Evolutionary conservation across 2,797 vertebrate genomes (phyloP).

Genomic region (Phoebastria nigripes): DNA sequence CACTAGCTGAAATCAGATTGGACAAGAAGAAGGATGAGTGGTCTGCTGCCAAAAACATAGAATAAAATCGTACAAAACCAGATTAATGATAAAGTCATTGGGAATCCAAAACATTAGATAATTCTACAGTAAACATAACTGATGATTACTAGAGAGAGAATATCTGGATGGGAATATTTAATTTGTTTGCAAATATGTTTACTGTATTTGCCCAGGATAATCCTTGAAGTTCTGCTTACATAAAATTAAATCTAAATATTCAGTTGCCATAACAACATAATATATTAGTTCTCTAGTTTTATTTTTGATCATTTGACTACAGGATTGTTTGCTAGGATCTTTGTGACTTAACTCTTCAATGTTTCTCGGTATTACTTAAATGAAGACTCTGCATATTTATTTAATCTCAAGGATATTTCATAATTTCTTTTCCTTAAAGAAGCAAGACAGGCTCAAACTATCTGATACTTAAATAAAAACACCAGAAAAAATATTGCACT

Average conservation of each 20-base stretch:
- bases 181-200: slow-evolving; percentile 53
- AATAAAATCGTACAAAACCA: background rate
- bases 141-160: background rate
- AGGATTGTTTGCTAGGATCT: background rate
- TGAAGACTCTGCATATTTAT: background rate
- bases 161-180: slow-evolving; percentile 42
- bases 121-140: slow-evolving; percentile 3
- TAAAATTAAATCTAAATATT: slow-evolving; percentile 49
- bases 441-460: background rate
- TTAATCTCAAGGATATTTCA: background rate
- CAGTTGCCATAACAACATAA: slow-evolving; percentile 34
- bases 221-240: slow-evolving; percentile 27
- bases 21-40: background rate
- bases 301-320: background rate
- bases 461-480: background rate
- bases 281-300: slow-evolving; percentile 33
- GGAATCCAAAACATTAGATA: background rate
- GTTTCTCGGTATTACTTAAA: background rate
- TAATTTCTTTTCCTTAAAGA: background rate
- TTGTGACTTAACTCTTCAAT: background rate
- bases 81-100: background rate
- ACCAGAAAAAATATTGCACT: background rate
- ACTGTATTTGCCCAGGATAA: slow-evolving; percentile 20
- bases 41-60: background rate
- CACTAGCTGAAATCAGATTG: background rate